These are phyloP conservation scores for Lethrus apterus DNA, from an alignment of 1,140 invertebrate genomes.

Conservation along the genomic window DNA sequence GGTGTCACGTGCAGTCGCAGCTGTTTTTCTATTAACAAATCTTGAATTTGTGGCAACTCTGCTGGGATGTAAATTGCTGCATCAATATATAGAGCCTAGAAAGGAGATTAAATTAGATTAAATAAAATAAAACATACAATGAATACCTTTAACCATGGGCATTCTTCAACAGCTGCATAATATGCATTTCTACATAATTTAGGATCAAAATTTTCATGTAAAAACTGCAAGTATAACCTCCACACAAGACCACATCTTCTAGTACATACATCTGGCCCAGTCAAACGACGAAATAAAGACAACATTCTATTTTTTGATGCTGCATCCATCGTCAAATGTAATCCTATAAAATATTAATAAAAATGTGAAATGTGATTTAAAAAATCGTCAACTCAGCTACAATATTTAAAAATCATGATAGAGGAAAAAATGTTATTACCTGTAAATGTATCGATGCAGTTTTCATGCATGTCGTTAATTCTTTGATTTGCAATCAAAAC, in stretches of 20 bases:
- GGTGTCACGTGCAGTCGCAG: conserved; percentile 59
- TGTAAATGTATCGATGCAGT: conserved; percentile 30
- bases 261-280: conserved; percentile 37
- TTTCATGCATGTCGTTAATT: conserved; percentile 27
- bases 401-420: no score
- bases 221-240: conserved; percentile 50
- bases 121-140: conserved; percentile 2
- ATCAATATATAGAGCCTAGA: conserved; percentile 47
- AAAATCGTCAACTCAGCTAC: no score
- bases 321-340: conserved; percentile 8
- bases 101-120: conserved; percentile 19
- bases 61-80: conserved; percentile 46
- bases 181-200: conserved; percentile 41
- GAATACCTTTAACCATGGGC: conserved; percentile 60
- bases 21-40: conserved; percentile 63
- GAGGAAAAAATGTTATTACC: no score
- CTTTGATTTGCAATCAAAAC: conserved; percentile 35
- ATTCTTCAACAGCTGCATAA: conserved; percentile 51
- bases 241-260: conserved; percentile 49
- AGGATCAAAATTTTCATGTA: conserved; percentile 33
- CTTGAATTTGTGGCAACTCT: conserved; percentile 54
- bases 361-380: not conserved
- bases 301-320: conserved; percentile 34
- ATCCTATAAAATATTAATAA: conserved; percentile 11
- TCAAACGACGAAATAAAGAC: conserved; percentile 35